phyloP scores from a whole-genome alignment of 2,797 vertebrate genomes.

The Prionace glauca region DNA sequence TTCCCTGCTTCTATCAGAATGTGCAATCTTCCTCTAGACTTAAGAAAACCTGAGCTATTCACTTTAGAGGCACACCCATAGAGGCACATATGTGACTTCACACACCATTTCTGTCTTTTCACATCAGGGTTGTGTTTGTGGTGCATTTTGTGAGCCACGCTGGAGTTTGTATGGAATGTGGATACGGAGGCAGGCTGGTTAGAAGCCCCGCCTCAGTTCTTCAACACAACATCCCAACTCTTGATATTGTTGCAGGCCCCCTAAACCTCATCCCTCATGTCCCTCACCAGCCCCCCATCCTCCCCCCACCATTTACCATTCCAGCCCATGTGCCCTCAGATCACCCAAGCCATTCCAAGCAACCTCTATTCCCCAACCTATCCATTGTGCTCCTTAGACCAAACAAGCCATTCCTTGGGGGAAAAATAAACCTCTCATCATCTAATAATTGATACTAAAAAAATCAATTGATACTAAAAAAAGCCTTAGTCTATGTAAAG shows the following conservation, averaged over 20 bases:
- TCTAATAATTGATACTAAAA: too few relatives aligned
- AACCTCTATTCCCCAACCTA: background rate
- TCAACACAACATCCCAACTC: background rate
- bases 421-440: background rate
- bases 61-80: background rate
- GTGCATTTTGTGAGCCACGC: background rate
- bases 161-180: background rate
- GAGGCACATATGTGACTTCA: too few relatives aligned
- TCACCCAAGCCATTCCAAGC: too few relatives aligned
- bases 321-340: background rate
- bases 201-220: background rate
- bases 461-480: background rate
- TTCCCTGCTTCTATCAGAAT: background rate
- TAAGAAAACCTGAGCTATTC: background rate
- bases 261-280: background rate
- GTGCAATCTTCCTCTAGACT: background rate
- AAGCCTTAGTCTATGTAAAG: background rate
- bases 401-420: background rate
- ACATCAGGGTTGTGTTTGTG: background rate
- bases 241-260: background rate
- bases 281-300: background rate
- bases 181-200: background rate
- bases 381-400: too few relatives aligned
- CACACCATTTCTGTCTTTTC: background rate
- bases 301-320: too few relatives aligned